Evolutionary conservation across 2,797 vertebrate genomes (phyloP).

Genomic region (Karalla daura): DNA sequence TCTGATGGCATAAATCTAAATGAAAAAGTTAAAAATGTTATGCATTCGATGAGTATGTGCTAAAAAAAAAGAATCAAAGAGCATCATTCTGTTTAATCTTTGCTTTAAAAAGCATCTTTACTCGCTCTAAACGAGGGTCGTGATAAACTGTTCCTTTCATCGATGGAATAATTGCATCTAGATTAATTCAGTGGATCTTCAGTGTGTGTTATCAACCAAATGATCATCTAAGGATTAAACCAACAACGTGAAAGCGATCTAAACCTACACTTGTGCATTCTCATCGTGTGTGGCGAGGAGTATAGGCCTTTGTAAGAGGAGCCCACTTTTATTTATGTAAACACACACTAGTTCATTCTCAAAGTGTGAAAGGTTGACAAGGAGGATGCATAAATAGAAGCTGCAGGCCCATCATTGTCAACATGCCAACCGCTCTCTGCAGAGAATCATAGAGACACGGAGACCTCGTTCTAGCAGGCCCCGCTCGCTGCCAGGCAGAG

Average conservation of each 20-base stretch:
- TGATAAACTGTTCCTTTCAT: no score
- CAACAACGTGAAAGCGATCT: neutral
- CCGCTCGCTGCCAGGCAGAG: slow-evolving; percentile 22
- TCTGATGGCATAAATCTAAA: no score
- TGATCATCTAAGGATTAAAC: neutral
- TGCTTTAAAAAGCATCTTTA: no score
- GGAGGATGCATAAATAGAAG: slow-evolving; percentile 69
- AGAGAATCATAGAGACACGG: slow-evolving; percentile 62
- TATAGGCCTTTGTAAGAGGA: slow-evolving; percentile 5
- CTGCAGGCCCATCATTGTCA: slow-evolving; percentile 74
- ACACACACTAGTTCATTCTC: slow-evolving; percentile 56
- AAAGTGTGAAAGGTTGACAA: slow-evolving; percentile 66
- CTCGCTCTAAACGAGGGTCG: no score
- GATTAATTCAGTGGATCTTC: neutral
- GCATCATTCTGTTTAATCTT: no score
- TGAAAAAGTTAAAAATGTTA: no score
- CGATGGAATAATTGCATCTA: no score
- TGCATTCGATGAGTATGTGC: no score
- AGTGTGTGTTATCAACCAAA: neutral
- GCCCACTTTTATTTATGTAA: slow-evolving; percentile 52
- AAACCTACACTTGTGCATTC: slow-evolving; percentile 12
- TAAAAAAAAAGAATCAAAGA: no score
- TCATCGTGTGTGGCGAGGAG: no score
- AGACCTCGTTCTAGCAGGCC: slow-evolving; percentile 59
- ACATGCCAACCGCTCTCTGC: slow-evolving; percentile 69